These are phyloP conservation scores for Luffia ferchaultella DNA, from an alignment of 2,888 invertebrate genomes.

Conservation along the genomic window DNA sequence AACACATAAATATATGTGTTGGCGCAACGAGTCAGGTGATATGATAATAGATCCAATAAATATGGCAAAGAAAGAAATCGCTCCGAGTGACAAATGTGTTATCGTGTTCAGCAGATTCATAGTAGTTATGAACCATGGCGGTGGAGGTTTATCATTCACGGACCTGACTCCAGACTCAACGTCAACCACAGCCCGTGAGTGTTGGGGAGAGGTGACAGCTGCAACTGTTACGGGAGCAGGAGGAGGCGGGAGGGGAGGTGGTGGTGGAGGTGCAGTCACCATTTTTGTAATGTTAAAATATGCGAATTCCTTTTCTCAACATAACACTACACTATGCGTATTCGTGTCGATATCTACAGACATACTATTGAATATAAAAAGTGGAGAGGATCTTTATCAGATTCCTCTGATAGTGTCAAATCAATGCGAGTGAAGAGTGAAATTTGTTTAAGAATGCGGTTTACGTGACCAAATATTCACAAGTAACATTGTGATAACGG, in stretches of 20 bases:
- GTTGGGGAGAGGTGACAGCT: not conserved
- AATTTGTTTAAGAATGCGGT: not conserved
- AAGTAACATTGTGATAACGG: not conserved
- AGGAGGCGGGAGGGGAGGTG: constrained; percentile 1
- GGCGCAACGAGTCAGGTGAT: constrained; percentile 5
- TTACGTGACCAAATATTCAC: not conserved
- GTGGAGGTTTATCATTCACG: not conserved
- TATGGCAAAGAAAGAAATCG: constrained; percentile 21
- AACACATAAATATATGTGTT: constrained; percentile 34
- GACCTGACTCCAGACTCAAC: not conserved
- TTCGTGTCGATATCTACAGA: not conserved
- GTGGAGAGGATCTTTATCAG: not conserved
- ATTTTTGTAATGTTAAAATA: not conserved
- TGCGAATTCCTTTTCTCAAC: too few relatives aligned
- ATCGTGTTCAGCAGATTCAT: constrained; percentile 8
- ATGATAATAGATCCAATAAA: not conserved
- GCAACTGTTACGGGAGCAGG: constrained; percentile 1
- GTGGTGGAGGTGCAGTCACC: not conserved
- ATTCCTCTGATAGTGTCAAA: not conserved
- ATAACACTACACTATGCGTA: not conserved
- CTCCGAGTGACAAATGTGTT: constrained; percentile 27
- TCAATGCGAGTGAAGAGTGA: not conserved
- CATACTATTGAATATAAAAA: not conserved
- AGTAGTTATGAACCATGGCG: not conserved
- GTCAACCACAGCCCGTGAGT: not conserved